phyloP scores from a whole-genome alignment of 2,113 vertebrate genomes.

The Callithrix jacchus region DNA sequence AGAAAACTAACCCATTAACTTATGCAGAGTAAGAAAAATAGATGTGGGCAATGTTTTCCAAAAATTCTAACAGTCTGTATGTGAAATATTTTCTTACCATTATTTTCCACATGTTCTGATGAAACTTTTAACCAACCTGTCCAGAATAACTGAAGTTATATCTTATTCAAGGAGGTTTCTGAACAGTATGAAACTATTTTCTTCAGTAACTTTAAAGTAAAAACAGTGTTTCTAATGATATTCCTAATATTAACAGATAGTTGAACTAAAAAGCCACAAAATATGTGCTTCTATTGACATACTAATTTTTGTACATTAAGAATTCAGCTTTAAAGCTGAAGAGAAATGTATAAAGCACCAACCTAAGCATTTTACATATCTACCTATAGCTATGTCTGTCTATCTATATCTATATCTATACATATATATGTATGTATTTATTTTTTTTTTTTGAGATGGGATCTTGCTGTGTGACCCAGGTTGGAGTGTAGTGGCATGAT shows the following conservation, averaged over 20 bases:
- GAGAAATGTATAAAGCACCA: neutral
- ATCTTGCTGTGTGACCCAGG: neutral
- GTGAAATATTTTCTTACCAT: neutral
- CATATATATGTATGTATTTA: too few relatives aligned
- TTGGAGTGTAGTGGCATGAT: neutral
- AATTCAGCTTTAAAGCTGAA: slow-evolving; percentile 28
- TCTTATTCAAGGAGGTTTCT: slow-evolving; percentile 21
- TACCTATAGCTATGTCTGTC: too few relatives aligned
- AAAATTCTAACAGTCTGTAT: neutral
- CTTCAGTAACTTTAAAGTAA: neutral
- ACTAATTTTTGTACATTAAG: neutral
- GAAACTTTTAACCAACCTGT: slow-evolving; percentile 9
- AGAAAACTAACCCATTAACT: neutral
- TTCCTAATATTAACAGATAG: neutral
- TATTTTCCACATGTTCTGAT: neutral
- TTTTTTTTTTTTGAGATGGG: neutral
- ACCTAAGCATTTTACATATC: neutral
- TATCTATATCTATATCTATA: too few relatives aligned
- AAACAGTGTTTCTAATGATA: slow-evolving; percentile 30
- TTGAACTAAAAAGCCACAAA: neutral
- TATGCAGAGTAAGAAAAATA: neutral
- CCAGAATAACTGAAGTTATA: neutral
- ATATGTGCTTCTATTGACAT: neutral
- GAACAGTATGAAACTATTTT: neutral
- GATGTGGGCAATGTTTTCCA: neutral